Evolutionary conservation across 2,797 vertebrate species (phyloP).

Genomic region (Sebastes wilsoni): DNA sequence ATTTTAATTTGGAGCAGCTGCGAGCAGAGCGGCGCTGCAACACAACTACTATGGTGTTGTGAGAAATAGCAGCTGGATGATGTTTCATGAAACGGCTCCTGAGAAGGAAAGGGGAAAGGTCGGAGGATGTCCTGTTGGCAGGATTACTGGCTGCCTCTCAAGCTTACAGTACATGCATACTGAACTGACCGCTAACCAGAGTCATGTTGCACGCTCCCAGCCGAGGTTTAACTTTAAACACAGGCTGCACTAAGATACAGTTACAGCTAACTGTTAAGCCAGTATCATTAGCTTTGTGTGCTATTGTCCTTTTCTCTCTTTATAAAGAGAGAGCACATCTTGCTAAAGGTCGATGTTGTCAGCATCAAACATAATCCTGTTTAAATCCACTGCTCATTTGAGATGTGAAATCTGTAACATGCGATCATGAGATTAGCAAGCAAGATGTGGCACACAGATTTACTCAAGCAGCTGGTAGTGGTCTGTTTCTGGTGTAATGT

Average conservation of each 20-base stretch:
- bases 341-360: not conserved
- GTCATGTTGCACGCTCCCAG: constrained; percentile 32
- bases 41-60: not conserved
- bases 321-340: not conserved
- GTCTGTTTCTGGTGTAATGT: not conserved
- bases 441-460: not conserved
- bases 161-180: not conserved
- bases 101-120: constrained; percentile 20
- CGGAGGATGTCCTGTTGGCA: constrained; percentile 47
- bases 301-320: not conserved
- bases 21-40: not conserved
- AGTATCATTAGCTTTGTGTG: not conserved
- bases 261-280: not conserved
- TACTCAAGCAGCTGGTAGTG: not conserved
- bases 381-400: not conserved
- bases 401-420: not conserved
- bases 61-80: constrained; percentile 24
- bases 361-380: not conserved
- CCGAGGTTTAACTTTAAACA: constrained; percentile 10
- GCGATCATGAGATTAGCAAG: not conserved
- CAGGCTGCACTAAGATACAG: not conserved
- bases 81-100: constrained; percentile 7
- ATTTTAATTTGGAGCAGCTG: constrained; percentile 17
- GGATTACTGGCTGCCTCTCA: not conserved
- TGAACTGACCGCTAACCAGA: not conserved